phyloP scores from a whole-genome alignment of 2,888 invertebrate genomes.

The Galerucella pusilla region DNA sequence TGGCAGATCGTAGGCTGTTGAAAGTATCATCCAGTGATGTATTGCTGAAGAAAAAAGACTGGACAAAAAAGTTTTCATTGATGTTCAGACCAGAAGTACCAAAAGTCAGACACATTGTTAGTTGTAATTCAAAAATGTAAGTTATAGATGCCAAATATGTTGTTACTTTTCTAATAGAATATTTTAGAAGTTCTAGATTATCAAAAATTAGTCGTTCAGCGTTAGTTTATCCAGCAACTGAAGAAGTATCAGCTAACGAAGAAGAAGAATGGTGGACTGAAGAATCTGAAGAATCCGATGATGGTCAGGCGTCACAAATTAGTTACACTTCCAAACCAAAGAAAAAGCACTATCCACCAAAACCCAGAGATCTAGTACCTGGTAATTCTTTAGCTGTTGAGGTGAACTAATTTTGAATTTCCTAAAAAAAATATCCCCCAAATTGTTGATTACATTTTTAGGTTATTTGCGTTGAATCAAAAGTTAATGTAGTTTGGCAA shows the following conservation, averaged over 20 bases:
- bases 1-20: conserved; percentile 89
- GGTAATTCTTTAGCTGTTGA: conserved; percentile 61
- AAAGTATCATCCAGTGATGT: conserved; percentile 80
- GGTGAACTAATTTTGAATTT: conserved; percentile 47
- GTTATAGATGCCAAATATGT: neutral
- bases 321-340: conserved; percentile 50
- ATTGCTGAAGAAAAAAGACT: conserved; percentile 80
- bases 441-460: conserved; percentile 25
- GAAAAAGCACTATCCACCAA: conserved; percentile 60
- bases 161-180: neutral
- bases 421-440: neutral
- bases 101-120: conserved; percentile 57
- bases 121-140: conserved; percentile 52
- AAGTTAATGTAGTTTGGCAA: conserved; percentile 67
- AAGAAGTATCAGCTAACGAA: conserved; percentile 47
- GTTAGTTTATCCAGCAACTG: conserved; percentile 40
- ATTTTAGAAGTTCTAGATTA: conserved; percentile 45
- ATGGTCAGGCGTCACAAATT: conserved; percentile 57
- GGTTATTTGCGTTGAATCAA: conserved; percentile 61
- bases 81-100: conserved; percentile 57
- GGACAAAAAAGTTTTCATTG: conserved; percentile 73
- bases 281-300: conserved; percentile 59
- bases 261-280: conserved; percentile 64
- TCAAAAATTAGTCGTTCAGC: conserved; percentile 49
- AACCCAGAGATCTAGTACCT: conserved; percentile 60